These are phyloP conservation scores for Melozone crissalis DNA, from an alignment of 2,113 vertebrate genomes.

Conservation along the genomic window DNA sequence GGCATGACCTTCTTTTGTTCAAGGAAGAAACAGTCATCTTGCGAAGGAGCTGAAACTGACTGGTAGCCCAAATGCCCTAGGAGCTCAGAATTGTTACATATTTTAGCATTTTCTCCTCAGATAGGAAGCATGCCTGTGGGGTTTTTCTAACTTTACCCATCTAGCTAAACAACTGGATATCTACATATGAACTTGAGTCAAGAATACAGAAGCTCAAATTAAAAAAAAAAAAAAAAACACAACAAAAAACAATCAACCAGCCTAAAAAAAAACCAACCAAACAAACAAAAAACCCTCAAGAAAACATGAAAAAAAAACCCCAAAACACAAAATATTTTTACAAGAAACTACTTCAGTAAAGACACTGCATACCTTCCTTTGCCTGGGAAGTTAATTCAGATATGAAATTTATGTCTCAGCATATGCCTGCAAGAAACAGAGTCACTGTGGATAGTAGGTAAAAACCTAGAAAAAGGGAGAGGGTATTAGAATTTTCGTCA, in stretches of 20 bases:
- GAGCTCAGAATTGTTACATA: background rate
- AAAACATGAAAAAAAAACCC: rapidly evolving
- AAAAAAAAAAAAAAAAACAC: background rate
- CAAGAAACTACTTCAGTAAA: background rate
- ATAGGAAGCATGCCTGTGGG: background rate
- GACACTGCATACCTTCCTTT: background rate
- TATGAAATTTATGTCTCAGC: background rate
- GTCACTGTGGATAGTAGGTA: background rate
- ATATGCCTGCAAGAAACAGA: background rate
- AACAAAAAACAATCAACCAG: background rate
- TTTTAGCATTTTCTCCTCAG: background rate
- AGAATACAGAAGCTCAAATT: background rate
- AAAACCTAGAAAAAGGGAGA: background rate
- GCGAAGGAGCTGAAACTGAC: background rate
- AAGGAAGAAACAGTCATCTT: background rate
- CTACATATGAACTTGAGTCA: background rate
- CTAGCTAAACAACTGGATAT: background rate
- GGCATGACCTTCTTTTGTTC: background rate
- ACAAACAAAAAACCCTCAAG: too few species aligned
- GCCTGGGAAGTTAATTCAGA: background rate
- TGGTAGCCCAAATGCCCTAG: background rate
- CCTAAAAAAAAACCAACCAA: background rate
- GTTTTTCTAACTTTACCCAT: background rate
- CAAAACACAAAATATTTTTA: background rate
- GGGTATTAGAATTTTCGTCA: background rate